Evolutionary conservation across 2,113 vertebrate species (phyloP).

Genomic region (Misgurnus anguillicaudatus): DNA sequence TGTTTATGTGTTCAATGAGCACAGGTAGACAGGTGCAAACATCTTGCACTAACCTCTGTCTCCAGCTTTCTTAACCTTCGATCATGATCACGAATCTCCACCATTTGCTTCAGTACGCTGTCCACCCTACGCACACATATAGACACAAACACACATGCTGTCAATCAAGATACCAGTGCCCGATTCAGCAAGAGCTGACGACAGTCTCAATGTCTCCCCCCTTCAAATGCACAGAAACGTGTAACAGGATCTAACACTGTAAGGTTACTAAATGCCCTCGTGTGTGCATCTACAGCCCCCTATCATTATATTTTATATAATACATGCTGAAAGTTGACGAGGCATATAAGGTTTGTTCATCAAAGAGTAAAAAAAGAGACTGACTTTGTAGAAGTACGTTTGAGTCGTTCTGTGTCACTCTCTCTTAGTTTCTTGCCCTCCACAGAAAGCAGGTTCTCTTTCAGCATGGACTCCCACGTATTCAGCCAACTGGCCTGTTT

Average conservation of each 20-base stretch:
- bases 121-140: conserved; percentile 75
- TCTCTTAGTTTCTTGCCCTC: conserved; percentile 75
- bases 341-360: neutral
- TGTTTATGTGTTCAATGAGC: neutral
- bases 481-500: conserved; percentile 70
- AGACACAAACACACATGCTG: conserved; percentile 50
- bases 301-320: no score
- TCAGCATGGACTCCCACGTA: conserved; percentile 83
- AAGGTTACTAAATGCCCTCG: conserved; percentile 34
- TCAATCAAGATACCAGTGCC: conserved; percentile 19
- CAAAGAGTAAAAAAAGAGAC: conserved; percentile 8
- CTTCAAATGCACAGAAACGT: conserved; percentile 22
- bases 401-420: conserved; percentile 78
- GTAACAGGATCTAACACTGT: conserved; percentile 34
- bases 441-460: conserved; percentile 78
- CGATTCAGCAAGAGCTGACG: conserved; percentile 45
- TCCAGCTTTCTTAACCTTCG: conserved; percentile 64
- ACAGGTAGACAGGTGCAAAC: neutral
- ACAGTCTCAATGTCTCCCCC: conserved; percentile 47
- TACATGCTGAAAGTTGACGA: no score
- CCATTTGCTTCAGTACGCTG: conserved; percentile 73
- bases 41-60: conserved; percentile 66
- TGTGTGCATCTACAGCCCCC: neutral
- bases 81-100: conserved; percentile 61
- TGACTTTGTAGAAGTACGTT: conserved; percentile 81